phyloP scores from a whole-genome alignment of 2,797 vertebrate species.

The Megalops cyprinoides region DNA sequence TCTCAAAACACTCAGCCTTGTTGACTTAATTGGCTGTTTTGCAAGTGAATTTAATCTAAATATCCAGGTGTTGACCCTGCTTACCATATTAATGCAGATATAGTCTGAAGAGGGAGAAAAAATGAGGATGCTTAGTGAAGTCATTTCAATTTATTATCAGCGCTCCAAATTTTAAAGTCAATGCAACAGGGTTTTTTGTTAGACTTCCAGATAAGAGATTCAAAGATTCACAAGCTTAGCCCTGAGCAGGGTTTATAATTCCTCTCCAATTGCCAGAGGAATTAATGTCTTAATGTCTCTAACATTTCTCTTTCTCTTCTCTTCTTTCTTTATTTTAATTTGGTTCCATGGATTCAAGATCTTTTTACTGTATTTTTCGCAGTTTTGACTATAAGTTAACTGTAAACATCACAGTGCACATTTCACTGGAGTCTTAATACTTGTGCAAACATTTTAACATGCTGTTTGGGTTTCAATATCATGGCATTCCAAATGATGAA shows the following conservation, averaged over 20 bases:
- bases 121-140: conserved; percentile 36
- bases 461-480: background rate
- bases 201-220: conserved; percentile 51
- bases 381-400: background rate
- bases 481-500: background rate
- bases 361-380: background rate
- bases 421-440: background rate
- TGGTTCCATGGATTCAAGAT: conserved; percentile 18
- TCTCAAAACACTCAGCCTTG: conserved; percentile 10
- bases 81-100: background rate
- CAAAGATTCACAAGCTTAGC: conserved; percentile 57
- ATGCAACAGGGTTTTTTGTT: conserved; percentile 54
- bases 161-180: conserved; percentile 60
- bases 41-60: conserved; percentile 16
- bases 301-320: conserved; percentile 1
- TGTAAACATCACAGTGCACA: background rate
- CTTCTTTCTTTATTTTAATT: conserved; percentile 40
- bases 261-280: conserved; percentile 40
- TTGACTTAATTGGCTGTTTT: conserved; percentile 10
- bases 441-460: background rate
- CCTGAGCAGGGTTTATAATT: conserved; percentile 52
- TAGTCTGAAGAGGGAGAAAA: conserved; percentile 30
- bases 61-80: conserved; percentile 14
- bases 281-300: conserved; percentile 47
- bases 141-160: conserved; percentile 56